phyloP scores from a whole-genome alignment of 1,140 invertebrate genomes.

The Drosophila ananassae region DNA sequence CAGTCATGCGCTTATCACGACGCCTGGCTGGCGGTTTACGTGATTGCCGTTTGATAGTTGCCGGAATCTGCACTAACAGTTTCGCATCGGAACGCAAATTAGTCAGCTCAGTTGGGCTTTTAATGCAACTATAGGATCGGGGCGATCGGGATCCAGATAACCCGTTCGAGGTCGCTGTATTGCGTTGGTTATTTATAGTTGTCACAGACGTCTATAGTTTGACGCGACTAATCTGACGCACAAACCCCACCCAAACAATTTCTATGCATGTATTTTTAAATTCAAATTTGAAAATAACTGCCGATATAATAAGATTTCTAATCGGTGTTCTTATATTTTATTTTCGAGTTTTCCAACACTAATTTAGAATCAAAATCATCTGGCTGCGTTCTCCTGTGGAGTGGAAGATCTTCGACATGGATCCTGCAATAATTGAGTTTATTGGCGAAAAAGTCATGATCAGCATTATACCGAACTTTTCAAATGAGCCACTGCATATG shows the following conservation, averaged over 20 bases:
- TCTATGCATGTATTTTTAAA: constrained; percentile 24
- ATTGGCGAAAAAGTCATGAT: constrained; percentile 94
- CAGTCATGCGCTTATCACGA: constrained; percentile 73
- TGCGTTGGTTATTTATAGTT: constrained; percentile 43
- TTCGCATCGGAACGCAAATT: constrained; percentile 31
- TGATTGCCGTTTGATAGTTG: constrained; percentile 47
- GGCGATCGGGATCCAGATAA: constrained; percentile 42
- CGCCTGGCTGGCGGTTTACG: constrained; percentile 49
- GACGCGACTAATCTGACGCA: constrained; percentile 45
- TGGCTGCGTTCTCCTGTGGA: neutral
- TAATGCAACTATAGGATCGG: constrained; percentile 26
- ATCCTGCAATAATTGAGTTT: constrained; percentile 96
- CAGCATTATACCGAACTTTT: constrained; percentile 96
- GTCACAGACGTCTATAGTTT: constrained; percentile 37
- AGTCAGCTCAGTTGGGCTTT: constrained; percentile 33
- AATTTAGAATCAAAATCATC: neutral
- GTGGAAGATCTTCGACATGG: constrained; percentile 85
- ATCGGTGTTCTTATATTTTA: neutral
- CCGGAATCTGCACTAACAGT: constrained; percentile 47
- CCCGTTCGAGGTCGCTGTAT: constrained; percentile 34
- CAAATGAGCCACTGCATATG: constrained; percentile 89
- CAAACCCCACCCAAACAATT: constrained; percentile 8
- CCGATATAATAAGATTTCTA: neutral
- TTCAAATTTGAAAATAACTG: constrained; percentile 28
- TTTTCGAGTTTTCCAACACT: neutral